Evolutionary conservation across 2,888 invertebrate species (phyloP).

Genomic region (Lochmaea crataegi): DNA sequence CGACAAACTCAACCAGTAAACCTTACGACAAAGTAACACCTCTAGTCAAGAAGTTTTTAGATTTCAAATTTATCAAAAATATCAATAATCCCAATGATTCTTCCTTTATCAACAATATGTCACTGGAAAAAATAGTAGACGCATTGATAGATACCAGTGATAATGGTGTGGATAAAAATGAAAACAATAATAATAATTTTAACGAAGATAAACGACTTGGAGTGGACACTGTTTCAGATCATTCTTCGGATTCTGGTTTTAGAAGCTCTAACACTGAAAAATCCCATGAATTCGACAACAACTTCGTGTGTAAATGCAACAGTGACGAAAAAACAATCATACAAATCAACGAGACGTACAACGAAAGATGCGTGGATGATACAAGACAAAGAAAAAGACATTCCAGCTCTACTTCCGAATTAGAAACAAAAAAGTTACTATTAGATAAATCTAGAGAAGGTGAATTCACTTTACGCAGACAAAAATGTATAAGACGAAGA

Average conservation of each 20-base stretch:
- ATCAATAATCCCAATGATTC: slow-evolving; percentile 65
- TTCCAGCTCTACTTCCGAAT: slow-evolving; percentile 41
- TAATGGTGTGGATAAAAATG: slow-evolving; percentile 63
- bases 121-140: slow-evolving; percentile 73
- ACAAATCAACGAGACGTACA: slow-evolving; percentile 60
- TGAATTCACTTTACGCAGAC: slow-evolving; percentile 66
- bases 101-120: slow-evolving; percentile 68
- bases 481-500: slow-evolving; percentile 70
- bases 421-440: slow-evolving; percentile 48
- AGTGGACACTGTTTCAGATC: slow-evolving; percentile 47
- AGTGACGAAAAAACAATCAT: slow-evolving; percentile 60
- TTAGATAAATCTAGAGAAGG: slow-evolving; percentile 49
- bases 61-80: slow-evolving; percentile 68
- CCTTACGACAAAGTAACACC: slow-evolving; percentile 68
- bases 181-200: slow-evolving; percentile 50
- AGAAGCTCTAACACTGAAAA: slow-evolving; percentile 58
- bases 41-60: slow-evolving; percentile 71
- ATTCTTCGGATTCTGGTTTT: slow-evolving; percentile 62
- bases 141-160: slow-evolving; percentile 72
- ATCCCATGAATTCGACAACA: slow-evolving; percentile 56
- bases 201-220: slow-evolving; percentile 47
- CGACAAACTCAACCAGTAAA: slow-evolving; percentile 37
- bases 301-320: slow-evolving; percentile 59
- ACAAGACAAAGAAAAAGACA: slow-evolving; percentile 50
- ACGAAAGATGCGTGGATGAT: slow-evolving; percentile 61